Conservation (phyloP, 2,113 vertebrate species). For the Peromyscus polionotus region DNA sequence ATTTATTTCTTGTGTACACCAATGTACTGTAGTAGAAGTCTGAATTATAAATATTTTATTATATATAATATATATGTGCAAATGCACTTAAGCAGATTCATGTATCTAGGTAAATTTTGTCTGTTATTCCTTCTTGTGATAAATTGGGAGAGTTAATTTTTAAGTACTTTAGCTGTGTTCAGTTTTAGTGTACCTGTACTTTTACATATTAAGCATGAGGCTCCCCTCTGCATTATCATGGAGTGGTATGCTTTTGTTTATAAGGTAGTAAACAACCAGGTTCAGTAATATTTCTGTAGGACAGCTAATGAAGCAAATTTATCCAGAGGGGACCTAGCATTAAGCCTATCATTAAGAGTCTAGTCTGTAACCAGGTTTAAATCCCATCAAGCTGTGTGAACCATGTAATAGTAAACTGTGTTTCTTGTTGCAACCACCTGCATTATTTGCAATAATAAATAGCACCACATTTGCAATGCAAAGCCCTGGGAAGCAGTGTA, state of each 20-base stretch:
- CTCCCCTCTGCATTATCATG: slow-evolving; percentile 31
- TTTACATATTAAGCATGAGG: slow-evolving; percentile 52
- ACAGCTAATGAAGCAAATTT: slow-evolving; percentile 31
- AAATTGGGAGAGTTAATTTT: slow-evolving; percentile 51
- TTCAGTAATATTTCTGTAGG: slow-evolving; percentile 61
- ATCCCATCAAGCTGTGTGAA: slow-evolving; percentile 29
- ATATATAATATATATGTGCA: neutral
- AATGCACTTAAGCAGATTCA: neutral
- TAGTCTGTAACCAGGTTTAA: slow-evolving; percentile 39
- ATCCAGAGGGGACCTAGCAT: neutral
- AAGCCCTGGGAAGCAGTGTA: slow-evolving; percentile 28
- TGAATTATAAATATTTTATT: slow-evolving; percentile 25
- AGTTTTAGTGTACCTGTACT: neutral
- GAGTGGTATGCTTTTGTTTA: slow-evolving; percentile 24
- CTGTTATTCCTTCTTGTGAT: slow-evolving; percentile 41
- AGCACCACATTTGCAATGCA: slow-evolving; percentile 58
- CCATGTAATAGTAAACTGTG: slow-evolving; percentile 27
- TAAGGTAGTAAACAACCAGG: slow-evolving; percentile 9
- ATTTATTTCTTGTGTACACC: neutral
- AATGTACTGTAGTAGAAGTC: slow-evolving; percentile 9
- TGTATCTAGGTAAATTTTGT: slow-evolving; percentile 37
- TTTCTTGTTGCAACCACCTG: slow-evolving; percentile 50
- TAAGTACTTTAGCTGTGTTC: slow-evolving; percentile 26
- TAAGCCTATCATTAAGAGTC: slow-evolving; percentile 57
- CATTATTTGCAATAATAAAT: slow-evolving; percentile 62